A percentile compares a stretch with the other conserved stretches of the same genome.
These are phyloP conservation scores for Eilema sororculum DNA, from an alignment of 2,888 invertebrate species.

Conservation along the genomic window DNA sequence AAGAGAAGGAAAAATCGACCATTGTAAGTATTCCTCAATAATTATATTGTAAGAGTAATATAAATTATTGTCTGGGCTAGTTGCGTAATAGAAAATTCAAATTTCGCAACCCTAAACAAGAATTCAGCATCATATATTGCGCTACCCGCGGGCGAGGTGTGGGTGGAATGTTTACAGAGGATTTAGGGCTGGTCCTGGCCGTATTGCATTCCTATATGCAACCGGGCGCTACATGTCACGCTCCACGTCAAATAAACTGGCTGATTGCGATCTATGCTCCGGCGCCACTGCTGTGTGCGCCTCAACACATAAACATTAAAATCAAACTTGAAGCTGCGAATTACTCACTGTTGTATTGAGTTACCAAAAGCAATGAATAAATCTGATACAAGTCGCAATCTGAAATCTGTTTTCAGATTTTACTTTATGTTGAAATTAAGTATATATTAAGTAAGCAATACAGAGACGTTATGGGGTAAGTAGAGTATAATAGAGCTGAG, in stretches of 20 bases:
- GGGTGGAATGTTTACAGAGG: slow-evolving; percentile 80
- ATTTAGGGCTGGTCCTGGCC: slow-evolving; percentile 67
- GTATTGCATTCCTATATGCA: slow-evolving; percentile 80
- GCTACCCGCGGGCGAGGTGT: slow-evolving; percentile 69
- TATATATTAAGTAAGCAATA: no score
- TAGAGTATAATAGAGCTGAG: no score
- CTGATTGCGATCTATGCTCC: slow-evolving; percentile 49
- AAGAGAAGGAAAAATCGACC: not conserved
- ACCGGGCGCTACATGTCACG: slow-evolving; percentile 37
- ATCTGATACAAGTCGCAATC: not conserved
- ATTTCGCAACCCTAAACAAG: slow-evolving; percentile 50
- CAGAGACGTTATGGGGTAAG: not conserved
- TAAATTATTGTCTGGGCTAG: no score
- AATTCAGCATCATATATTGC: slow-evolving; percentile 67
- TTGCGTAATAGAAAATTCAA: not conserved
- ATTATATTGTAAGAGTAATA: not conserved
- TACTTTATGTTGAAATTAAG: not conserved
- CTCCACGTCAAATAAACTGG: slow-evolving; percentile 47
- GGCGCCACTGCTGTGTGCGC: slow-evolving; percentile 25
- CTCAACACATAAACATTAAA: slow-evolving; percentile 16
- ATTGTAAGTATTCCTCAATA: not conserved
- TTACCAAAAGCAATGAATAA: not conserved
- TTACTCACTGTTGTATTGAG: not conserved
- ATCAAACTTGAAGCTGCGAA: slow-evolving; percentile 13
- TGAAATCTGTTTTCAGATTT: not conserved